These are phyloP conservation scores for Laothoe populi DNA, from an alignment of 2,888 invertebrate species.

Conservation along the genomic window DNA sequence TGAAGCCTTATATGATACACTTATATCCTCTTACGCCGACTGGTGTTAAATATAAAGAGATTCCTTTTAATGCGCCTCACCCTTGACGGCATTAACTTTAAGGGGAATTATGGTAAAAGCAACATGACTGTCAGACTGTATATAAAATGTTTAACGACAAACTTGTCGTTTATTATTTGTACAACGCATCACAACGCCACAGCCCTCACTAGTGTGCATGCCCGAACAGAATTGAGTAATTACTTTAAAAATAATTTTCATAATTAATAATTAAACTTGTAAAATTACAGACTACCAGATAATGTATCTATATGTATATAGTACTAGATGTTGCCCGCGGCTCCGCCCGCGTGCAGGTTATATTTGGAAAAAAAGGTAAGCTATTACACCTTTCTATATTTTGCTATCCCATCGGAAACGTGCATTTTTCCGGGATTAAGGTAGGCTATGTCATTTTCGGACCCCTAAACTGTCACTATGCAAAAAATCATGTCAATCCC, in stretches of 20 bases:
- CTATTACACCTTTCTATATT: too few species aligned
- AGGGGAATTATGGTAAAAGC: neutral
- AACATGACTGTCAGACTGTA: neutral
- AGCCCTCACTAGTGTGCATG: neutral
- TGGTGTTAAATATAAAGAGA: slow-evolving; percentile 22
- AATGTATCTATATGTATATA: too few species aligned
- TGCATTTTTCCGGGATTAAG: too few species aligned
- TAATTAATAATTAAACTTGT: too few species aligned
- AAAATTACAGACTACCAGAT: neutral
- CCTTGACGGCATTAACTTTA: slow-evolving; percentile 1
- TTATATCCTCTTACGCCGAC: slow-evolving; percentile 13
- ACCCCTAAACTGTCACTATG: too few species aligned
- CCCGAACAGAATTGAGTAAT: neutral
- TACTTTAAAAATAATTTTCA: too few species aligned
- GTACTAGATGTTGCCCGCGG: too few species aligned
- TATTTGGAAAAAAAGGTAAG: too few species aligned
- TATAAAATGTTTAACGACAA: neutral
- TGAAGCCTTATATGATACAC: slow-evolving; percentile 22
- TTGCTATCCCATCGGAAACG: too few species aligned
- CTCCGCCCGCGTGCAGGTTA: too few species aligned
- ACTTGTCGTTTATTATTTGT: slow-evolving; percentile 1
- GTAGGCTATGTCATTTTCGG: too few species aligned
- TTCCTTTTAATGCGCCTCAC: slow-evolving; percentile 10
- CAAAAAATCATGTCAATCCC: too few species aligned
- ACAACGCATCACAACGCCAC: neutral